A percentile compares a stretch with the other conserved stretches of the same genome.
Evolutionary conservation across 37 sponge, comb jelly and placozoan genomes (phyloP).

Genomic region (Diacarnus erythraeanus): DNA sequence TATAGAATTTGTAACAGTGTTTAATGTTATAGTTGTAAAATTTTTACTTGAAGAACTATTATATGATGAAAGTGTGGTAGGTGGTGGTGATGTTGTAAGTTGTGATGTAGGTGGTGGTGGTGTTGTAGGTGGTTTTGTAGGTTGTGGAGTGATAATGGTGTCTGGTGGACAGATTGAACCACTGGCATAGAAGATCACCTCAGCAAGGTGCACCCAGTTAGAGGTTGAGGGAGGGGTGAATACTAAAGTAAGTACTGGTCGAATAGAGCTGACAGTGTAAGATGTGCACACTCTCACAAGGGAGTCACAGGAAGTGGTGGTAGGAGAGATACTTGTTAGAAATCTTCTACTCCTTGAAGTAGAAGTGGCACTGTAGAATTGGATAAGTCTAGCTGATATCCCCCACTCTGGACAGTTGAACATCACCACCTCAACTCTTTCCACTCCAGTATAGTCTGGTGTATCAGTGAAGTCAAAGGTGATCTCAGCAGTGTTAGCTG

Average conservation of each 20-base stretch:
- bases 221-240: no score
- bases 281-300: background rate
- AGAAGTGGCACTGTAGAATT: background rate
- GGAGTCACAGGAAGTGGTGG: background rate
- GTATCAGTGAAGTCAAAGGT: background rate
- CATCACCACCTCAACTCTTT: background rate
- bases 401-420: background rate
- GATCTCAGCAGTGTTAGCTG: no score
- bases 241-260: background rate
- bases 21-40: no score
- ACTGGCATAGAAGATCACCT: background rate
- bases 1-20: no score
- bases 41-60: background rate
- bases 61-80: background rate
- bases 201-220: constrained; percentile 8
- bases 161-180: background rate
- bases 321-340: background rate
- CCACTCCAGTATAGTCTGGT: background rate
- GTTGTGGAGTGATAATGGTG: background rate
- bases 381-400: background rate
- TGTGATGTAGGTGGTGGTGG: background rate
- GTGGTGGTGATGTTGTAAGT: background rate
- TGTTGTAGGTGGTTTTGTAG: background rate
- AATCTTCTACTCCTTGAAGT: background rate
- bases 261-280: background rate